A percentile compares a stretch with the other conserved stretches of the same genome.
phyloP scores from a whole-genome alignment of 2,113 vertebrate genomes.

The Coryphaenoides rupestris region DNA sequence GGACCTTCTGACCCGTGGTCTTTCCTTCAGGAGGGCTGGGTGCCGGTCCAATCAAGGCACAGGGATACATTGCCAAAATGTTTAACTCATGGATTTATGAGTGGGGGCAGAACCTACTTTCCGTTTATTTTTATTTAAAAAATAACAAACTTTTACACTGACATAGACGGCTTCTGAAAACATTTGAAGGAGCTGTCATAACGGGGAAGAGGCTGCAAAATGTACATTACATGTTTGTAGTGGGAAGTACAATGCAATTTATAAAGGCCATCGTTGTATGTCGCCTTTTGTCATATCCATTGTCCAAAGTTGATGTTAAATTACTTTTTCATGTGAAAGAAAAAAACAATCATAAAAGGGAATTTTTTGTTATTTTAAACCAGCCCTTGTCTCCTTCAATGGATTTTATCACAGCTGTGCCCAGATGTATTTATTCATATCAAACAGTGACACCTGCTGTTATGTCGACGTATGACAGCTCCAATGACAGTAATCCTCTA shows the following conservation, averaged over 20 bases:
- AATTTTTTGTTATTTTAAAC: slow-evolving; percentile 28
- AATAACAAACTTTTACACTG: background rate
- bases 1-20: slow-evolving; percentile 34
- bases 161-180: slow-evolving; percentile 14
- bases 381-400: background rate
- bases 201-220: slow-evolving; percentile 10
- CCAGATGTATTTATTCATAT: too few species aligned
- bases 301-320: slow-evolving; percentile 26
- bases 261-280: slow-evolving; percentile 25
- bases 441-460: too few species aligned
- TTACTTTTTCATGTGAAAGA: slow-evolving; percentile 42
- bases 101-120: slow-evolving; percentile 18
- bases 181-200: background rate
- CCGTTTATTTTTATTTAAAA: background rate
- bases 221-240: slow-evolving; percentile 16
- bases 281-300: slow-evolving; percentile 16
- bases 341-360: slow-evolving; percentile 46
- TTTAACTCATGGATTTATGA: slow-evolving; percentile 17
- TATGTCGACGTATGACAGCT: too few species aligned
- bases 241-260: slow-evolving; percentile 32
- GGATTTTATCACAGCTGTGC: too few species aligned
- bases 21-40: slow-evolving; percentile 1
- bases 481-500: too few species aligned
- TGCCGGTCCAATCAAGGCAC: slow-evolving; percentile 16
- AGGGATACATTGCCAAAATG: slow-evolving; percentile 26